A percentile compares a stretch with the other conserved stretches of the same genome.
These are phyloP conservation scores for Rapana venosa DNA, from an alignment of 2,888 invertebrate genomes.

Conservation along the genomic window DNA sequence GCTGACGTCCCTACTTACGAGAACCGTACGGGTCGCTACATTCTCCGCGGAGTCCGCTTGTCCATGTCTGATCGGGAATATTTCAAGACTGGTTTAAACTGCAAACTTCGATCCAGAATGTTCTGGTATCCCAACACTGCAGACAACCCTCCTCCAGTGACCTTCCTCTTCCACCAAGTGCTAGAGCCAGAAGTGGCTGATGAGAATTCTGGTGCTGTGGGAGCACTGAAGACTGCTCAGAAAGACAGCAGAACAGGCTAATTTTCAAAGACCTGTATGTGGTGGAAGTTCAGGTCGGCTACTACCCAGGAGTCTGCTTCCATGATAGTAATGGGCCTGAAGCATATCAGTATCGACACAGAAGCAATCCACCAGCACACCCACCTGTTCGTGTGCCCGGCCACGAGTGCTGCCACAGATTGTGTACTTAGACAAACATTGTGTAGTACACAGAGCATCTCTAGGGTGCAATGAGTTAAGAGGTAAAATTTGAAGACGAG, in stretches of 20 bases:
- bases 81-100: neutral
- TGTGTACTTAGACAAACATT: neutral
- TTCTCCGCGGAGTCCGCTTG: neutral
- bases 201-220: neutral
- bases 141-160: neutral
- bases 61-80: neutral
- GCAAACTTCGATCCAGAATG: neutral
- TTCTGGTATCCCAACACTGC: neutral
- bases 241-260: neutral
- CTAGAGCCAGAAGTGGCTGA: neutral
- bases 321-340: neutral
- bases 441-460: too few species aligned
- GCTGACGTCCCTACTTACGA: neutral
- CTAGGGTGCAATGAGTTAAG: too few species aligned
- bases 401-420: neutral
- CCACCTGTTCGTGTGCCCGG: neutral
- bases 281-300: neutral
- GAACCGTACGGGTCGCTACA: neutral
- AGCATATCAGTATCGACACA: neutral
- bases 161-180: neutral
- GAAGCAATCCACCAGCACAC: neutral
- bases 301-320: conserved; percentile 21
- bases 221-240: neutral
- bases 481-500: too few species aligned
- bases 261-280: conserved; percentile 17